Evolutionary conservation across 2,113 vertebrate genomes (phyloP), one percentile per base, ranked within the genome.

Genomic region (Mastomys natalensis): DNA sequence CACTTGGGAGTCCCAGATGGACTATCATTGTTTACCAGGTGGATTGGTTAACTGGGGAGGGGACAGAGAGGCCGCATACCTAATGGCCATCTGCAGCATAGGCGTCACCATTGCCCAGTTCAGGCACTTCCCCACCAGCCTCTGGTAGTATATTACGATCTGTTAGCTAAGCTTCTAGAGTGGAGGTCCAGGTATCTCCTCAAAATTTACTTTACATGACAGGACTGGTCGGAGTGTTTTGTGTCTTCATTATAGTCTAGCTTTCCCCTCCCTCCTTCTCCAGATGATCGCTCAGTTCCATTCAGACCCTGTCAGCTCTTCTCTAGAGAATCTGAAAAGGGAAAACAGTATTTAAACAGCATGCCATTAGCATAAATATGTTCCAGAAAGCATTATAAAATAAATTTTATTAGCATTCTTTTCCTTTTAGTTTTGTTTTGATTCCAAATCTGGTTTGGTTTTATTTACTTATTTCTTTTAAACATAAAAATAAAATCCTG

Each of bases 381-480:
- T 88, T 81, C 74, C 34, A 22, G 31, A 43, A 81, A 70, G 21
- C n/a, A 31, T 9, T 58, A 4, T 85, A 11, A 58, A 64, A 78
- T 37, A 43, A 29, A 45, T 89, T 48, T 53, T 29, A 45, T 19
- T 78, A 22, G 5, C 60, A 37, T 90, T 53, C 2, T 88, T 55
- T 84, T 64, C 21, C 64, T 51, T 73, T n/a, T 74, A 58, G 62
- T 92, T 93, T 40, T 53, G 24, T 91, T 91, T 86, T 82, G n/a
- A 93, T 68, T 31, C 17, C n/a, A 68, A 53, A 73, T 87, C 40
- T 58, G 80, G 8, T 43, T 84, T 78, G 3, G 0, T 82, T 37
- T 43, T 5, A 9, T 78, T 73, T n/a, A 62, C 24, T 62, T 29
- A 34, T 68, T 68, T 48, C 31, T 51, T 93, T 29, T 9, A 40